Conservation (phyloP, 2,888 invertebrate species). For the Hydrotaea diabolus region DNA sequence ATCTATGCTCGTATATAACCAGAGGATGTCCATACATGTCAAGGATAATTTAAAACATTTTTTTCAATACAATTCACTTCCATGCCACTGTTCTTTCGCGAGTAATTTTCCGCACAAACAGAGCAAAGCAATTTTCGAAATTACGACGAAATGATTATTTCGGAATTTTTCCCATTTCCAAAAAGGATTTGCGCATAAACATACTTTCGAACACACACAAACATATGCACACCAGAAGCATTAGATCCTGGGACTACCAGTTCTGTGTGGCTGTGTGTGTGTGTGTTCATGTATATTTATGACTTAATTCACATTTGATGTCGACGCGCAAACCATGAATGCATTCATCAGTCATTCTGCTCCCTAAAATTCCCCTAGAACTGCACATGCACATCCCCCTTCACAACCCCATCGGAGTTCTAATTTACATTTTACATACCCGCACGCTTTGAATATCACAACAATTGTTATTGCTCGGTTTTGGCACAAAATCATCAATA, state of each 20-base stretch:
- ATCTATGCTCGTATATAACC: no score
- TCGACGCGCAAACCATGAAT: conserved; percentile 14
- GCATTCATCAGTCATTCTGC: neutral
- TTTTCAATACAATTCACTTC: neutral
- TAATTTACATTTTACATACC: neutral
- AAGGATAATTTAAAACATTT: neutral
- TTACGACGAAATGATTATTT: conserved; percentile 19
- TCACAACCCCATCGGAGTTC: no score
- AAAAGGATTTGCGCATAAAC: conserved; percentile 12
- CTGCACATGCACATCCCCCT: neutral
- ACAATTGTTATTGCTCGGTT: conserved; percentile 23
- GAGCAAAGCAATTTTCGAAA: conserved; percentile 25
- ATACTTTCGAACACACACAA: neutral
- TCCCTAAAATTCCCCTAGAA: conserved; percentile 20
- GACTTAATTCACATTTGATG: conserved; percentile 15
- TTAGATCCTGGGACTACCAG: no score
- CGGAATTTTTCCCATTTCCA: conserved; percentile 23
- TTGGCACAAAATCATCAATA: conserved; percentile 29
- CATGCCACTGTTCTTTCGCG: neutral
- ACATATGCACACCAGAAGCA: neutral
- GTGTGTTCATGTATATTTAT: conserved; percentile 6
- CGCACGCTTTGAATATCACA: neutral
- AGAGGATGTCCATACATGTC: no score
- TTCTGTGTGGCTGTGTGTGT: no score
- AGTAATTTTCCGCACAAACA: neutral